Evolutionary conservation across 2,888 invertebrate genomes (phyloP).

Genomic region (Agrotis clavis): DNA sequence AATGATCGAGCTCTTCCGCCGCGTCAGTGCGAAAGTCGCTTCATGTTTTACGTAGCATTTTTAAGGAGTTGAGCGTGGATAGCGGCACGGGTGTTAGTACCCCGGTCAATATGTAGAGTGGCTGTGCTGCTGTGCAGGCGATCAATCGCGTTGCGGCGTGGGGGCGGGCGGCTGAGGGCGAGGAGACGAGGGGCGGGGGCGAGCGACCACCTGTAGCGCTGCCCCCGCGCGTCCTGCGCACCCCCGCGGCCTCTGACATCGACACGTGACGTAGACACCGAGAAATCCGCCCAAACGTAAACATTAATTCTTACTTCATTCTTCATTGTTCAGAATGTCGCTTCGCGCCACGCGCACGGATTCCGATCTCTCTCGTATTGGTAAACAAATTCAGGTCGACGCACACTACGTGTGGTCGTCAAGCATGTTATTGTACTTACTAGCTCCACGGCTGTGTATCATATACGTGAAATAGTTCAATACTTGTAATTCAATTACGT

Average conservation of each 20-base stretch:
- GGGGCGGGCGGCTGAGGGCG: constrained; percentile 57
- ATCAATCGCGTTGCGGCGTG: constrained; percentile 88
- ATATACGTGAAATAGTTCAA: constrained; percentile 69
- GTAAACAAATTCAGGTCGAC: constrained; percentile 86
- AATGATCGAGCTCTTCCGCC: constrained; percentile 40
- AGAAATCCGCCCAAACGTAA: constrained; percentile 91
- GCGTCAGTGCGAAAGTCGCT: constrained; percentile 60
- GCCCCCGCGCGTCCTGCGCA: constrained; percentile 64
- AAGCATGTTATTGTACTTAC: constrained; percentile 68
- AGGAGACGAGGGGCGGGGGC: constrained; percentile 64
- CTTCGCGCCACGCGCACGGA: constrained; percentile 85
- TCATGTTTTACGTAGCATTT: constrained; percentile 79
- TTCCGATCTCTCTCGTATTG: constrained; percentile 86
- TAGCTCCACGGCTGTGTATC: constrained; percentile 59
- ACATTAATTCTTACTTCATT: constrained; percentile 91
- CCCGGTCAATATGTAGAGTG: constrained; percentile 91
- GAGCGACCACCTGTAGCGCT: constrained; percentile 86
- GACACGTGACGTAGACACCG: constrained; percentile 90
- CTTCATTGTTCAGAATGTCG: constrained; percentile 89
- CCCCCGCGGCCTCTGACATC: constrained; percentile 75
- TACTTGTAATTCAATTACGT: constrained; percentile 84
- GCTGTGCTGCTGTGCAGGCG: constrained; percentile 87
- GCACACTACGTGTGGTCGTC: constrained; percentile 66
- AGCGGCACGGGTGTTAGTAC: constrained; percentile 87
- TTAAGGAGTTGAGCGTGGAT: constrained; percentile 82